Evolutionary conservation across 2,113 vertebrate species (phyloP).

Genomic region (Calidris pugnax): DNA sequence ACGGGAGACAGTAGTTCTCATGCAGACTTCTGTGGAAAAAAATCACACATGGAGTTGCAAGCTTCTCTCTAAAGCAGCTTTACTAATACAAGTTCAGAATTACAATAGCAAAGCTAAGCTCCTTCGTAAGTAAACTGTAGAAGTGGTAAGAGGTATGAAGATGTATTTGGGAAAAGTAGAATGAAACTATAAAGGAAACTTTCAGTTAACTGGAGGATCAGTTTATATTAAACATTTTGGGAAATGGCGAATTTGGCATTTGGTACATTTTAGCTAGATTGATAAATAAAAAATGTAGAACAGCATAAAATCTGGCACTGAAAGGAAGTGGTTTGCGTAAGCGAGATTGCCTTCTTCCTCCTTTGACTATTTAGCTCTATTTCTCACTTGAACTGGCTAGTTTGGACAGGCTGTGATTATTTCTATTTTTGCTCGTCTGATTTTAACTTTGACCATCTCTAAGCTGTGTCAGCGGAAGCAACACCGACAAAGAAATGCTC

Average conservation of each 20-base stretch:
- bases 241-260: not conserved
- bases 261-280: not conserved
- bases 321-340: not conserved
- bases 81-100: not conserved
- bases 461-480: not conserved
- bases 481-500: not conserved
- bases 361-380: not conserved
- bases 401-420: not conserved
- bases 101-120: not conserved
- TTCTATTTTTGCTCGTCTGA: not conserved
- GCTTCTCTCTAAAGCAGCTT: not conserved
- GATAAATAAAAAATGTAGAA: not conserved
- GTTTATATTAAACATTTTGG: not conserved
- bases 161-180: not conserved
- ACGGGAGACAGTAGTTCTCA: not conserved
- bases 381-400: not conserved
- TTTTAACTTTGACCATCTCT: slow-evolving; percentile 1
- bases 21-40: not conserved
- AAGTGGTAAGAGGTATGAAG: not conserved
- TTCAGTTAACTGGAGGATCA: not conserved
- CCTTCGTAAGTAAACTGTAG: not conserved
- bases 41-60: not conserved
- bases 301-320: not conserved
- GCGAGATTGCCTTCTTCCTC: not conserved
- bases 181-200: not conserved